Evolutionary conservation across 2,113 vertebrate species (phyloP).

Genomic region (Daubentonia madagascariensis): DNA sequence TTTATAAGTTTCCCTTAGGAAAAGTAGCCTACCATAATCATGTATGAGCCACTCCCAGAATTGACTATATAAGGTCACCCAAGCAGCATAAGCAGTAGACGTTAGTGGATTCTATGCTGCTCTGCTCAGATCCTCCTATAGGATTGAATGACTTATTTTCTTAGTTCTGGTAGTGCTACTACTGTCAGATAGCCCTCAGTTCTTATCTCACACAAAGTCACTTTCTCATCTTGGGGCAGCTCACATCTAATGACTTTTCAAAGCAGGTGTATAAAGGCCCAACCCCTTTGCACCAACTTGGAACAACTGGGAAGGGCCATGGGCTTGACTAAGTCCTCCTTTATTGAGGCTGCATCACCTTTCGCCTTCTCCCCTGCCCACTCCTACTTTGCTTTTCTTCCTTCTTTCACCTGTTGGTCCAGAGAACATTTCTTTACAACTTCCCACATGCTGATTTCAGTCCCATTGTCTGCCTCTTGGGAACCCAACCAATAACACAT

Average conservation of each 20-base stretch:
- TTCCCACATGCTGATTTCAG: neutral
- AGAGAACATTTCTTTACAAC: neutral
- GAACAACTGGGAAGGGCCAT: neutral
- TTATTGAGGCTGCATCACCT: neutral
- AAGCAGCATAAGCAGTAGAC: neutral
- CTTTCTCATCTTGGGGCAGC: neutral
- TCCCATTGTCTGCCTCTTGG: neutral
- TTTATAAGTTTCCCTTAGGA: neutral
- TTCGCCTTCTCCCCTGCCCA: neutral
- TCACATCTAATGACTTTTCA: neutral
- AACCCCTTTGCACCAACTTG: rapidly evolving
- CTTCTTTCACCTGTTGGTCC: neutral
- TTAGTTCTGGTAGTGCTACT: neutral
- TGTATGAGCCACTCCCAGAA: neutral
- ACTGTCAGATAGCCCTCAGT: neutral
- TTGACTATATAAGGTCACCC: neutral
- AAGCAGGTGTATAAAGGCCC: neutral
- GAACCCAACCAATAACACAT: neutral
- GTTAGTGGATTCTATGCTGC: neutral
- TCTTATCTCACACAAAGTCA: neutral
- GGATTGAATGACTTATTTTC: neutral
- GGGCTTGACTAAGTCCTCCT: neutral
- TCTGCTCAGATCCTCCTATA: neutral
- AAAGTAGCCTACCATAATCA: neutral
- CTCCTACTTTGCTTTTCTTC: neutral